phyloP scores from a whole-genome alignment of 2,888 invertebrate genomes.

The Horisme vitalbata region DNA sequence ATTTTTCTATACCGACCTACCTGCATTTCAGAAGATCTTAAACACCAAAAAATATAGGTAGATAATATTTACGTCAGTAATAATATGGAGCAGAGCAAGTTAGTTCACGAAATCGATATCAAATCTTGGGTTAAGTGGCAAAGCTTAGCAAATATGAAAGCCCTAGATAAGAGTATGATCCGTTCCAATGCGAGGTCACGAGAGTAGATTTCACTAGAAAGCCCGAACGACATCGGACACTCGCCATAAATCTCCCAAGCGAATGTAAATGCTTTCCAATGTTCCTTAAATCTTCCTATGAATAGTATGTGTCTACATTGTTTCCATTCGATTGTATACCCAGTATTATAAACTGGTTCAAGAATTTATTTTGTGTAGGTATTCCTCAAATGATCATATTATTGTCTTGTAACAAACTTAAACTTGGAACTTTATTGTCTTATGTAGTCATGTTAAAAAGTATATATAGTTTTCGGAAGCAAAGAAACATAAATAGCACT shows the following conservation, averaged over 20 bases:
- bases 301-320: no score
- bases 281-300: no score
- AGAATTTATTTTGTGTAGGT: no score
- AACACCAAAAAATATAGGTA: no score
- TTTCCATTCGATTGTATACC: no score
- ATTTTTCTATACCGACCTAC: no score
- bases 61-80: no score
- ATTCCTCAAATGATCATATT: no score
- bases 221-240: conserved; percentile 57
- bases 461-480: conserved; percentile 35
- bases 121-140: conserved; percentile 22
- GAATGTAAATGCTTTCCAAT: conserved; percentile 61
- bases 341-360: background rate
- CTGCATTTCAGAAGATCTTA: no score
- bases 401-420: no score
- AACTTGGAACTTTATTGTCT: background rate
- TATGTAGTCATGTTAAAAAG: background rate
- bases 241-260: conserved; percentile 56
- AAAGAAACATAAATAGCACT: conserved; percentile 46
- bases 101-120: conserved; percentile 16
- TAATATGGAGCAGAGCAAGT: background rate
- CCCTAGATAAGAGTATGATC: conserved; percentile 19
- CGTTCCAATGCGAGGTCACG: conserved; percentile 56
- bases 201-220: conserved; percentile 63
- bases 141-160: conserved; percentile 23